Conservation (phyloP, 2,113 vertebrate genomes). For the Brachirus orientalis region DNA sequence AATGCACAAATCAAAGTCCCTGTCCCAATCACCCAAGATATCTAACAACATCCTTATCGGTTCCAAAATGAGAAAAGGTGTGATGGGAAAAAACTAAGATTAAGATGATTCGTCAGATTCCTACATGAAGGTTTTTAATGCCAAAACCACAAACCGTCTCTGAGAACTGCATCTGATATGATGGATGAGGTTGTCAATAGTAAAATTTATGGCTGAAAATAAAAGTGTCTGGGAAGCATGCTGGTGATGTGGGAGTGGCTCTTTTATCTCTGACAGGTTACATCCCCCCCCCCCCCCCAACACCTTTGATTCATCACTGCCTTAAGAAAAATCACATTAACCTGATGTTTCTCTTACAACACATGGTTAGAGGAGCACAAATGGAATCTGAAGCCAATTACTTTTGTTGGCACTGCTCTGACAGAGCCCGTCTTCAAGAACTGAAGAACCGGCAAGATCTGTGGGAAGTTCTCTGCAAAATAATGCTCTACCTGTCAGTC, state of each 20-base stretch:
- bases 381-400: conserved; percentile 45
- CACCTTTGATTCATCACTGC: conserved; percentile 9
- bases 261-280: conserved; percentile 54
- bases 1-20: no score
- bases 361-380: conserved; percentile 7
- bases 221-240: conserved; percentile 26
- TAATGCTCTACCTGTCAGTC: conserved; percentile 27
- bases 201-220: conserved; percentile 46
- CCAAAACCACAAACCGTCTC: conserved; percentile 5
- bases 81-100: background rate
- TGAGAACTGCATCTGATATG: conserved; percentile 34
- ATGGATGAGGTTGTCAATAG: conserved; percentile 56
- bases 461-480: conserved; percentile 43
- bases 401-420: conserved; percentile 15
- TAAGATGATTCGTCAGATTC: no score
- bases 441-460: conserved; percentile 12
- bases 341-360: background rate
- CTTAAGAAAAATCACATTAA: conserved; percentile 3
- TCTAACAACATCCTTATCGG: no score
- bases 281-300: conserved; percentile 8
- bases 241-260: conserved; percentile 35
- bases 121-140: no score
- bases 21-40: no score
- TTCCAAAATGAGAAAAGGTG: background rate
- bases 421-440: conserved; percentile 30